Conservation (phyloP, 2,888 invertebrate species). For the Palloptera scutellata region DNA sequence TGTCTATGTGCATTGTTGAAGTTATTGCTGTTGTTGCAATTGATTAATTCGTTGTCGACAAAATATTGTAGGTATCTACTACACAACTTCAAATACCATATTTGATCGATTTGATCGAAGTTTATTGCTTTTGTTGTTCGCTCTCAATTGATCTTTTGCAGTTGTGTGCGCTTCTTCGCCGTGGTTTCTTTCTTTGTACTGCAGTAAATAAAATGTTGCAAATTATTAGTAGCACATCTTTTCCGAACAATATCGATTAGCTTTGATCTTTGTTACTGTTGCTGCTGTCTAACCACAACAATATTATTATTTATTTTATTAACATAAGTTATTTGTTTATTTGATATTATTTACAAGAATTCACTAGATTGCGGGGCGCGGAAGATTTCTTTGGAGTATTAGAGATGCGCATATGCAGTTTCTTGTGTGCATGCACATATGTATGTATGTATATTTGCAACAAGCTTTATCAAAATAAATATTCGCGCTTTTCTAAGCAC, state of each 20-base stretch:
- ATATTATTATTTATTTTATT: conserved; percentile 30
- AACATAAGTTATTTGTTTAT: conserved; percentile 34
- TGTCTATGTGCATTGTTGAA: too few relatives aligned
- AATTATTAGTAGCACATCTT: background rate
- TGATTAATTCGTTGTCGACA: conserved; percentile 19
- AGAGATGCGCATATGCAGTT: too few relatives aligned
- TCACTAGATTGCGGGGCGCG: background rate
- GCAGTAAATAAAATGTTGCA: too few relatives aligned
- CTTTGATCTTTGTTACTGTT: conserved; percentile 14
- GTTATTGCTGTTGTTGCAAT: background rate
- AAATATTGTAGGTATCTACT: background rate
- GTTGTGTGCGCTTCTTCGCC: background rate
- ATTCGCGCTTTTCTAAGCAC: too few relatives aligned
- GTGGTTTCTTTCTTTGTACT: background rate
- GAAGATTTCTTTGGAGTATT: too few relatives aligned
- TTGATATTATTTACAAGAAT: conserved; percentile 26
- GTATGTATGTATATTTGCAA: too few relatives aligned
- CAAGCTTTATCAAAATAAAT: too few relatives aligned
- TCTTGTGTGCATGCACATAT: too few relatives aligned
- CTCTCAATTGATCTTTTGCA: conserved; percentile 6
- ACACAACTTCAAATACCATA: conserved; percentile 7
- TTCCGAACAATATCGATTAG: background rate
- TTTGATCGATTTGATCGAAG: background rate
- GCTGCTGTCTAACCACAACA: conserved; percentile 8
- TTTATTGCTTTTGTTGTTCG: background rate